Percentiles rank a stretch among this genome's conserved stretches.
These are phyloP conservation scores for Dipodomys spectabilis DNA, from an alignment of 2,113 vertebrate genomes.

Conservation along the genomic window DNA sequence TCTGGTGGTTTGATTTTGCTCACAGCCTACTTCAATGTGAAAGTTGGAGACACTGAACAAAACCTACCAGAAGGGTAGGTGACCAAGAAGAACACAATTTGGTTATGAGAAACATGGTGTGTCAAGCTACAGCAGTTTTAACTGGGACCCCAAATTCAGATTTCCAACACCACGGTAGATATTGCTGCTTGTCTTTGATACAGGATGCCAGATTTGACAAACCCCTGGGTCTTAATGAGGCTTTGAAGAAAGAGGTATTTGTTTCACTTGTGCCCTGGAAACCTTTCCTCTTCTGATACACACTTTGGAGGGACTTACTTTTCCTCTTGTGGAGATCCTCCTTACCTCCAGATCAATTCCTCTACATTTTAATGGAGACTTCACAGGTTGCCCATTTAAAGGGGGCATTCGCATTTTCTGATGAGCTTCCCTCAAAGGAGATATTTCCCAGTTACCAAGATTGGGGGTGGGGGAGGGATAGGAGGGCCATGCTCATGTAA, in stretches of 20 bases:
- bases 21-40: not conserved
- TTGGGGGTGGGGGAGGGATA: not conserved
- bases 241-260: not conserved
- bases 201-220: not conserved
- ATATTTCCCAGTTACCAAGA: not conserved
- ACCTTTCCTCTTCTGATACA: not conserved
- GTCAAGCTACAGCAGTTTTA: not conserved
- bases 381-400: not conserved
- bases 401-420: not conserved
- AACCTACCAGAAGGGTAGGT: not conserved
- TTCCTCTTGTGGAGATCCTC: not conserved
- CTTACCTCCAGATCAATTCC: not conserved
- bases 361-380: not conserved
- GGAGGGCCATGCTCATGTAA: accelerated
- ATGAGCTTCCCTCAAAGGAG: not conserved
- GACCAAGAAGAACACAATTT: not conserved
- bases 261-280: not conserved
- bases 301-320: not conserved
- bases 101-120: not conserved
- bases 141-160: not conserved
- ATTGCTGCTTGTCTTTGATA: not conserved
- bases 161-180: not conserved
- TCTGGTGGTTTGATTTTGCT: not conserved
- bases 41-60: not conserved
- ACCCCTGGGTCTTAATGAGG: not conserved